Evolutionary conservation across 2,113 vertebrate genomes (phyloP).

Genomic region (Aspidoscelis tigris): DNA sequence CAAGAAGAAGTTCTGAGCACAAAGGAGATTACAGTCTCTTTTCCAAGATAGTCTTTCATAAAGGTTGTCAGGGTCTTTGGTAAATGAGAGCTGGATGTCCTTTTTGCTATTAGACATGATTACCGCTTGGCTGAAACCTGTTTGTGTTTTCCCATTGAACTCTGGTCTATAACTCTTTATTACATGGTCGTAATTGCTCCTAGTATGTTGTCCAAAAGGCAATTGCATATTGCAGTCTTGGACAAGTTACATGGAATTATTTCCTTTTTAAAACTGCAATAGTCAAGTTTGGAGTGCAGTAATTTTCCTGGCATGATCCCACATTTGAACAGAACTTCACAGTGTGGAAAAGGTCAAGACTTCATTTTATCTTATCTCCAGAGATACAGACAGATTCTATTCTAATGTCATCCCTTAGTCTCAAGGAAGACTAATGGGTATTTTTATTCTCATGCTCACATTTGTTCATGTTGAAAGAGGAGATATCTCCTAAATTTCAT

Average conservation of each 20-base stretch:
- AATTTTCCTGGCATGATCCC: constrained; percentile 24
- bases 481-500: too few species aligned
- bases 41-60: constrained; percentile 27
- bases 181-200: constrained; percentile 13
- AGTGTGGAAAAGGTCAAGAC: constrained; percentile 30
- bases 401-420: constrained; percentile 48
- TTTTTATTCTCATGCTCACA: constrained; percentile 56
- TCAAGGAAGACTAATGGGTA: constrained; percentile 49
- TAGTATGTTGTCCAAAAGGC: constrained; percentile 21
- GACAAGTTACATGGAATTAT: not conserved
- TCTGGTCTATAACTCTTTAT: not conserved
- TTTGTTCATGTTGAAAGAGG: constrained; percentile 29
- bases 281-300: constrained; percentile 33
- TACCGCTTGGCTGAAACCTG: constrained; percentile 20
- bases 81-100: constrained; percentile 7
- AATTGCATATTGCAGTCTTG: constrained; percentile 29
- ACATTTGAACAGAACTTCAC: constrained; percentile 47
- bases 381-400: constrained; percentile 38
- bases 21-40: constrained; percentile 9
- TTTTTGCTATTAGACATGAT: constrained; percentile 13
- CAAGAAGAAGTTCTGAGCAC: not conserved
- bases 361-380: constrained; percentile 49
- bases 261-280: constrained; percentile 12
- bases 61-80: constrained; percentile 10
- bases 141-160: fast-evolving